Evolutionary conservation across 1,140 invertebrate species (phyloP), one percentile per base, ranked within the genome.

Genomic region (Himalopsyche phryganea): DNA sequence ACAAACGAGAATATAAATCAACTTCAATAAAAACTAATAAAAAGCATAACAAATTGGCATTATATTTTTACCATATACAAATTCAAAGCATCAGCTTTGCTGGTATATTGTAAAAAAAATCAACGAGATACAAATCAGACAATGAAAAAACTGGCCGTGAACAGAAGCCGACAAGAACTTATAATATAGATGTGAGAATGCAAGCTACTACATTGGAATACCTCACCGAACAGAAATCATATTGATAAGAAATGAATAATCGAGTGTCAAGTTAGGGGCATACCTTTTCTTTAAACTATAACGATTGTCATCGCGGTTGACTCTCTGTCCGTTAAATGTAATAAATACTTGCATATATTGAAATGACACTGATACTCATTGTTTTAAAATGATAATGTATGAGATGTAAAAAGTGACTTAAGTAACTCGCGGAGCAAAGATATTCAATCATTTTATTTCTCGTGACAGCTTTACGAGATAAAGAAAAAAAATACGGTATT

Each of bases 211-310:
- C 20, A 61, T 63, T 51, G 61, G 48, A 53, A 58, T 63, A 51
- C 55, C 47, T 36, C 18, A 41, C 42, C 13, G 40, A 60, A 56
- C 57, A 57, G 57, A 56, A 59, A 56, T 47, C 47, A 52, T 63
- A 57, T 56, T 53, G 61, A 63, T 63, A 63, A 63, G 61, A 52
- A 59, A 63, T 63, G 61, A 63, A 49, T 63, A 63, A 63, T 63
- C 61, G 61, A 56, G 57, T 63, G 61, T 63, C 61, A 63, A 44
- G 35, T 42, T 35, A 10, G 48, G 49, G 51, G 57, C 52, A 59
- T 60, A 49, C 61, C 61, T 58, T 58, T 55, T 50, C 56, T 53
- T 55, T 48, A 45, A 50, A 50, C 33, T 32, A 15, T 23, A 46
- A 62, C 44, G 61, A 59, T 63, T 50, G 54, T 58, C 60, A 62